Base-by-base conservation (phyloP, 2,797 vertebrate genomes). In the Distichodus sexfasciatus region DNA sequence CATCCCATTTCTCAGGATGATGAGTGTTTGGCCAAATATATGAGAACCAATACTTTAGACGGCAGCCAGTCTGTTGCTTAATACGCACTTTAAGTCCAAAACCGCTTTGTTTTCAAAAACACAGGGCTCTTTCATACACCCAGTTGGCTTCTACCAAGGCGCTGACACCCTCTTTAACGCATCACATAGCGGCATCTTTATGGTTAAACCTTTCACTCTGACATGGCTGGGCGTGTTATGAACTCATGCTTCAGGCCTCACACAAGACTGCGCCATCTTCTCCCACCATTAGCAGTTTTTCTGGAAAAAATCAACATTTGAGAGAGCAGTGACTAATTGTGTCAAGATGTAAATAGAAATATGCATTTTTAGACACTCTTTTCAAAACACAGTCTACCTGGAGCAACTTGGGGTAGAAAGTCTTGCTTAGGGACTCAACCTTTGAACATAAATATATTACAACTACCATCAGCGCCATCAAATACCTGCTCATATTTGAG, bases 241-340 rank as follows among this genome's bases (percentile, higher is more conserved):
- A 50, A 48, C 71, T 48, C 60, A 68, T 60, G 59, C 63, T 64
- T 4, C 28, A 29, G 8, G 21, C 29, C 31, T 69, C 6, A 54
- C 35, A 76, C 66, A 70, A 41, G 66, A 41, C 71, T 51, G 70
- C 55, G 15, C 67, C 63, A 68, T 75, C 62, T 67, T 62, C 69
- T 50, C 55, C 28, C 8, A 64, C 23, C 66, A 68, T n/a, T n/a
- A n/a, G n/a, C n/a, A n/a, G n/a, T n/a, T n/a, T n/a, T n/a, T n/a
- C n/a, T n/a, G n/a, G n/a, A n/a, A n/a, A n/a, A n/a, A n/a, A n/a
- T n/a, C n/a, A n/a, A n/a, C n/a, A n/a, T n/a, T n/a, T n/a, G n/a
- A n/a, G n/a, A n/a, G n/a, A n/a, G n/a, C n/a, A n/a, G n/a, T n/a
- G n/a, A n/a, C n/a, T n/a, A n/a, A n/a, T n/a, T n/a, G n/a, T n/a